Conservation (phyloP, 2,113 vertebrate genomes). For the Atlantisia rogersi region DNA sequence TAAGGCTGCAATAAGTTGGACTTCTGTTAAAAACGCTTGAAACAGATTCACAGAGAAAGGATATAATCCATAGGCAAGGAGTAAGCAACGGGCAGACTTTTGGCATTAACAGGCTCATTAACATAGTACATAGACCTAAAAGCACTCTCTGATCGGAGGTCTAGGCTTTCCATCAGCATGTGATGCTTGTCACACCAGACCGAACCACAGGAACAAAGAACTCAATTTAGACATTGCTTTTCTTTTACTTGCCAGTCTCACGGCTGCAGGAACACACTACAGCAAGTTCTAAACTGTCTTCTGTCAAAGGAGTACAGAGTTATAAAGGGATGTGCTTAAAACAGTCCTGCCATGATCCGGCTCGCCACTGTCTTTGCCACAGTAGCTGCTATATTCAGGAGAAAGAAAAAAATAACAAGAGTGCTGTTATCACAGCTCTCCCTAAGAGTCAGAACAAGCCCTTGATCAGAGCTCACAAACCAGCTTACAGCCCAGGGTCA, state of each 20-base stretch:
- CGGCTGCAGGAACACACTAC: not conserved
- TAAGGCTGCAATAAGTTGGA: not conserved
- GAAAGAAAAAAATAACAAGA: not conserved
- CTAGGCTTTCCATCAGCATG: not conserved
- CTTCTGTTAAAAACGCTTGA: not conserved
- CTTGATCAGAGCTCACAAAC: not conserved
- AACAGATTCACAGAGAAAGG: not conserved
- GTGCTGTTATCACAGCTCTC: not conserved
- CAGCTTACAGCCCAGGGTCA: not conserved
- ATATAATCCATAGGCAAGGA: not conserved
- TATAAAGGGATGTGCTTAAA: not conserved
- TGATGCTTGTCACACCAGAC: not conserved
- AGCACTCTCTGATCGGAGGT: not conserved
- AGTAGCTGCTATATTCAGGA: not conserved
- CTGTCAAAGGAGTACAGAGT: not conserved
- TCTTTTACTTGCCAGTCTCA: not conserved
- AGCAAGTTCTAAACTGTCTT: not conserved
- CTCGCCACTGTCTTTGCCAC: not conserved
- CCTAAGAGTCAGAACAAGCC: not conserved
- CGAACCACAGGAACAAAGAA: not conserved
- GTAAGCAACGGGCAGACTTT: not conserved
- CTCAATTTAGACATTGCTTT: not conserved
- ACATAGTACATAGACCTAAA: not conserved
- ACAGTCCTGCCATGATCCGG: not conserved
- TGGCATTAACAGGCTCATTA: not conserved